phyloP scores from a whole-genome alignment of 2,113 vertebrate species.

The Cinclus cinclus region DNA sequence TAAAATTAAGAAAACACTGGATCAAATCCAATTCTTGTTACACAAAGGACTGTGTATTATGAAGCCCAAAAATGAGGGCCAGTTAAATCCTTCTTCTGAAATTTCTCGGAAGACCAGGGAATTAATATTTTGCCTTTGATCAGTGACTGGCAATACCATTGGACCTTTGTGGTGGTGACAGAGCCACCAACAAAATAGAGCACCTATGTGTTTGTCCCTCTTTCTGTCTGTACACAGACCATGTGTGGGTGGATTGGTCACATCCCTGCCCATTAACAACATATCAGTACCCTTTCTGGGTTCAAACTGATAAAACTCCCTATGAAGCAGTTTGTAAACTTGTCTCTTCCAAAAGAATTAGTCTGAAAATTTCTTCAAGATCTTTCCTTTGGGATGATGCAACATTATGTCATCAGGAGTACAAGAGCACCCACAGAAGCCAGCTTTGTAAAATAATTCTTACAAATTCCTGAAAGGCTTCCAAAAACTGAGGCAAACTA shows the following conservation, averaged over 20 bases:
- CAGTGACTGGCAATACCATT: not conserved
- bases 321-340: not conserved
- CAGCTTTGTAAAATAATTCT: not conserved
- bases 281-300: not conserved
- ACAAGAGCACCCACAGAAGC: not conserved
- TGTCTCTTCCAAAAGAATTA: not conserved
- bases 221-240: not conserved
- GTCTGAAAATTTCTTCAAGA: not conserved
- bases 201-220: not conserved
- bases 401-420: not conserved
- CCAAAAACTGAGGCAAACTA: not conserved
- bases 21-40: not conserved
- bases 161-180: not conserved
- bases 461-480: not conserved
- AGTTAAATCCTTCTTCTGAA: not conserved
- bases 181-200: not conserved
- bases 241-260: not conserved
- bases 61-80: not conserved
- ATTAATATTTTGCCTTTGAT: not conserved
- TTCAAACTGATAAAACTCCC: not conserved
- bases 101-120: not conserved
- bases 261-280: not conserved
- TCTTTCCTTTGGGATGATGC: not conserved
- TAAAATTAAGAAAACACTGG: not conserved
- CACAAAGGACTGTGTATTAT: not conserved